A percentile compares a stretch with the other conserved stretches of the same genome.
Conservation (phyloP, 2,797 vertebrate species). For the Aratinga solstitialis region DNA sequence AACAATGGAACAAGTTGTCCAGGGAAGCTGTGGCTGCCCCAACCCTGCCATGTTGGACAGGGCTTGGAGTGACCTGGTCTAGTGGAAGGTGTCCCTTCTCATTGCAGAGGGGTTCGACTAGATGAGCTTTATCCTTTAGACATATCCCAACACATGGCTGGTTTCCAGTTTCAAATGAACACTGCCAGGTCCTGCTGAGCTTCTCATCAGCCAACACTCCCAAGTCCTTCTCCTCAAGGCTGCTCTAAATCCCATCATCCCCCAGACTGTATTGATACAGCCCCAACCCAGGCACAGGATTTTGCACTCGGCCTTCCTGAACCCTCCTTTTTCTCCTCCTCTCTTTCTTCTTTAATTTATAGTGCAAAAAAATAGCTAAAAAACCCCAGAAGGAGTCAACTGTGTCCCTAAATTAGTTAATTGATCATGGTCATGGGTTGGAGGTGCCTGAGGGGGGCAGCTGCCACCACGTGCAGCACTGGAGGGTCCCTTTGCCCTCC, state of each 20-base stretch:
- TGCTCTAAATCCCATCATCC: neutral
- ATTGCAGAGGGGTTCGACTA: neutral
- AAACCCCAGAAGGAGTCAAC: accelerated
- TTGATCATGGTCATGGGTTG: accelerated
- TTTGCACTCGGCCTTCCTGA: neutral
- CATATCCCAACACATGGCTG: neutral
- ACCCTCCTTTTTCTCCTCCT: neutral
- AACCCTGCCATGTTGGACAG: neutral
- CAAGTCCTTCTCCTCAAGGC: neutral
- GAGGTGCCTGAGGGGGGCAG: neutral
- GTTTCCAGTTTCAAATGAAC: neutral
- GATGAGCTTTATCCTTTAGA: neutral
- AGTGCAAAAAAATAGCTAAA: neutral
- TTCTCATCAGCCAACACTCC: neutral
- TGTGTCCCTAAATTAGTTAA: neutral
- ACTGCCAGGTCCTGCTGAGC: neutral
- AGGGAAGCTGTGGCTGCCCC: neutral
- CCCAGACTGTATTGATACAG: neutral
- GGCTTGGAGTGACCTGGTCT: neutral
- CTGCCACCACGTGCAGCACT: neutral
- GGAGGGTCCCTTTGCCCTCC: accelerated
- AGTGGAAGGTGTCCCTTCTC: neutral
- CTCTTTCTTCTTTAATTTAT: neutral
- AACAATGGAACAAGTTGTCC: no score
- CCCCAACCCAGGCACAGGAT: neutral